Base-by-base conservation (phyloP, 2,888 invertebrate genomes). In the Apamea crenata region DNA sequence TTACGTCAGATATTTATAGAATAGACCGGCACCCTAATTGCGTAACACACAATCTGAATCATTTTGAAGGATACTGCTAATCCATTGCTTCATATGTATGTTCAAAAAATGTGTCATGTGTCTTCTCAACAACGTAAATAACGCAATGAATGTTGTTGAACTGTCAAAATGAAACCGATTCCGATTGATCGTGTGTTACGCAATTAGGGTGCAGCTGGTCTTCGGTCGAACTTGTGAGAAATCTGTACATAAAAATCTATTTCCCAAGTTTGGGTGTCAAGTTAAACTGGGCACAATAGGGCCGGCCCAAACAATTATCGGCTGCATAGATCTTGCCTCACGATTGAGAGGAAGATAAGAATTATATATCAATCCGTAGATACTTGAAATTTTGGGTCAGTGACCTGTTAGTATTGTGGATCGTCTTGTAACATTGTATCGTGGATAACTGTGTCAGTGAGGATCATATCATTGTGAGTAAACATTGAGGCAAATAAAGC, bases 241-340 rank as follows among this genome's bases (percentile, higher is more conserved):
- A 32, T 25, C 16, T 25, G 25, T 32, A 32, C 5, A 32, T 5
- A 40, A 21, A 5, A 59, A 32, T 47, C 7, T 59, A n/a, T 77
- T 32, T 16, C 16, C 32, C 32, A 36, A 80, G 36, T 53, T 50
- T 36, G 32, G n/a, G 56, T 78, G 10, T 67, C 79, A 63, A 67
- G n/a, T 6, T 67, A 63, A 1, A 66, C 66, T 77, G 83, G 73
- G 6, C 70, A 77, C 6, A 44, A 71, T 74, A 84, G 82, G 78
- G 80, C 80, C 61, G 61, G 25, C 47, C 66, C 63, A 77, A 79
- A 79, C 68, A 68, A 82, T 89, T 89, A 86, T 88, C 77, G 69
- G 72, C n/a, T 14, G 68, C 70, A 47, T 66, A 76, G 80, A 87
- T 88, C 88, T 83, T 32, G 53, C 63, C 14, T 73, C 66, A 71